A percentile compares a stretch with the other conserved stretches of the same genome.
Evolutionary conservation across 2,888 invertebrate genomes (phyloP).

Genomic region (Dryobota labecula): DNA sequence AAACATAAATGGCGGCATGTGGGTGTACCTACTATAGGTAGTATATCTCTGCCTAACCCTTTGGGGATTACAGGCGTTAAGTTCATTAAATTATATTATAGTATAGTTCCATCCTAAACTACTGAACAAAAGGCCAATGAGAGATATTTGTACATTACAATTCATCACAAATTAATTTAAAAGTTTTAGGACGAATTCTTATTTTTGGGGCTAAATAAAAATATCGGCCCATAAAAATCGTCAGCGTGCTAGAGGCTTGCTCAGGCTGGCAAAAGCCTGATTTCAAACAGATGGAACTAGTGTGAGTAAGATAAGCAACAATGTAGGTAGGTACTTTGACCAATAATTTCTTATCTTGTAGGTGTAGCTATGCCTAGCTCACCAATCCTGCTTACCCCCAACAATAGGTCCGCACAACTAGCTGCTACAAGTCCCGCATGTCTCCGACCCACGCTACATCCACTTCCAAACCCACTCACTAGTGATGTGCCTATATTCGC

Average conservation of each 20-base stretch:
- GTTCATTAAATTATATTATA: too few species aligned
- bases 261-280: too few species aligned
- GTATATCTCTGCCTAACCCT: too few species aligned
- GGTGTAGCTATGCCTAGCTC: not conserved
- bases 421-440: slow-evolving; percentile 40
- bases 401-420: slow-evolving; percentile 36
- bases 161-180: not conserved
- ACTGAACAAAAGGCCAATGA: too few species aligned
- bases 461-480: slow-evolving; percentile 59
- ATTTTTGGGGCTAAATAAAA: not conserved
- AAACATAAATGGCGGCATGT: too few species aligned
- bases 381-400: slow-evolving; percentile 47
- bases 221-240: not conserved
- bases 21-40: too few species aligned
- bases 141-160: not conserved
- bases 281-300: not conserved
- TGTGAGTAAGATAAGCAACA: not conserved
- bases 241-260: too few species aligned
- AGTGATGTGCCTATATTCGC: slow-evolving; percentile 49
- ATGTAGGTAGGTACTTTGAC: not conserved
- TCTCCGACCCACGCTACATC: slow-evolving; percentile 58
- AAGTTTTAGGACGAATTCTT: not conserved
- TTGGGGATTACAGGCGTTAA: too few species aligned
- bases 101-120: not conserved
- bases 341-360: slow-evolving; percentile 25